Evolutionary conservation across 2,113 vertebrate genomes (phyloP), one percentile per base, ranked within the genome.

Genomic region (Actinemys pallida): DNA sequence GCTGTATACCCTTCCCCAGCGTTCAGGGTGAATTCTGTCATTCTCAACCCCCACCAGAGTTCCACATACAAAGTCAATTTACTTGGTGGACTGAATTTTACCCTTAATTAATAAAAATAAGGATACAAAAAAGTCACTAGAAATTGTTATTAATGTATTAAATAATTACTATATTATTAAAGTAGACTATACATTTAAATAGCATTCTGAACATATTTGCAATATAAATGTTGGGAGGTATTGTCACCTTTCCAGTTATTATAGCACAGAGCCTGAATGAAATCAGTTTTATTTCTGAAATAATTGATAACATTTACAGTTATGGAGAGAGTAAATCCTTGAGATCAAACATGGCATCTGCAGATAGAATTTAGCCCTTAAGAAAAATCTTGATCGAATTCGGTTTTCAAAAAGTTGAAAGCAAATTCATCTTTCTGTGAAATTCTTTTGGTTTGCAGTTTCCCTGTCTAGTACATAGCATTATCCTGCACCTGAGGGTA

Each of bases 381-480:
- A 90, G 11, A 56, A 2, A 92, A 49, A 83, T n/a, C 3, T 94
- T 93, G 10, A 13, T 84, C 52, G 95, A 95, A 81, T 35, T 31
- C 14, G 84, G 2, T 10, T 92, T 96, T 93, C 62, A 90, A 80
- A 95, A 89, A 78, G 2, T 39, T 96, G 49, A 97, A 79, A 54
- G 20, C 5, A 95, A 94, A 94, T 59, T 12, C 17, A 94, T 50
- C 29, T 72, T 82, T 89, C 39, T 84, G 57, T 65, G 93, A 97
- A 94, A 8, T 92, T 80, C 89, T 97, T 96, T 83, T 84, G 53
- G 24, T 72, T 96, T 87, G n/a, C 24, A 80, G 88, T 96, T 95
- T 94, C 50, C 69, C 94, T 82, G 88, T 91, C 84, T 80, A 49
- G 12, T 81, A n/a, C 20, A 56, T 56, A 96, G 10, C 14, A 93